phyloP scores from a whole-genome alignment of 2,797 vertebrate species.

The Triplophysa bombifrons region DNA sequence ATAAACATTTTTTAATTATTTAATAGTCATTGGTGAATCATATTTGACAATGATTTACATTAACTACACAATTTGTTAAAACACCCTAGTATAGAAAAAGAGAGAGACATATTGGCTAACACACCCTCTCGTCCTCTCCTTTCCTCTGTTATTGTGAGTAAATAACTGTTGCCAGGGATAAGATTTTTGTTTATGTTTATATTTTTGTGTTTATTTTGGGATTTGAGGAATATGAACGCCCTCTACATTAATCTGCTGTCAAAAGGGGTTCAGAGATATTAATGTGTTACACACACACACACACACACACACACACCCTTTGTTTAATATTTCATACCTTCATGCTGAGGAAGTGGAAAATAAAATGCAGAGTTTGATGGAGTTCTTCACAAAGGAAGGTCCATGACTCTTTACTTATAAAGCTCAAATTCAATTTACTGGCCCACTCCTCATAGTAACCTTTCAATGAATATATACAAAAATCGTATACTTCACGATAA shows the following conservation, averaged over 20 bases:
- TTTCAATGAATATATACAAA: constrained; percentile 32
- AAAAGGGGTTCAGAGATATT: constrained; percentile 14
- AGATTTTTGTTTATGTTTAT: constrained; percentile 33
- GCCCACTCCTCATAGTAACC: not conserved
- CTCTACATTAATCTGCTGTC: constrained; percentile 47
- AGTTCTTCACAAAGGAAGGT: constrained; percentile 10
- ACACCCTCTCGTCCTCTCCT: not conserved
- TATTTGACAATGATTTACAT: not conserved
- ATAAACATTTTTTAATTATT: not conserved
- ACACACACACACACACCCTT: constrained; percentile 18
- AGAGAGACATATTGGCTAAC: not conserved
- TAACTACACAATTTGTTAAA: not conserved
- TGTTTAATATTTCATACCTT: constrained; percentile 44
- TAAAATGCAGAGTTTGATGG: constrained; percentile 30
- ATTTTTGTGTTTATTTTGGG: constrained; percentile 32
- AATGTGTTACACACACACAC: constrained; percentile 24
- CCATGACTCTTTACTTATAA: constrained; percentile 38
- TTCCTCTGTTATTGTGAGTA: not conserved
- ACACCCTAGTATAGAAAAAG: not conserved
- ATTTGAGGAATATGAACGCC: constrained; percentile 30
- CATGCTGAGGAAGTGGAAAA: constrained; percentile 6
- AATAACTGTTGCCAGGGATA: not conserved
- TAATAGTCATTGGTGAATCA: not conserved
- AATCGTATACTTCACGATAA: not conserved
- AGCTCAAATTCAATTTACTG: constrained; percentile 30